Evolutionary conservation across 1,140 invertebrate genomes (phyloP), one percentile per base, ranked within the genome.

Genomic region (Papilio helenus): DNA sequence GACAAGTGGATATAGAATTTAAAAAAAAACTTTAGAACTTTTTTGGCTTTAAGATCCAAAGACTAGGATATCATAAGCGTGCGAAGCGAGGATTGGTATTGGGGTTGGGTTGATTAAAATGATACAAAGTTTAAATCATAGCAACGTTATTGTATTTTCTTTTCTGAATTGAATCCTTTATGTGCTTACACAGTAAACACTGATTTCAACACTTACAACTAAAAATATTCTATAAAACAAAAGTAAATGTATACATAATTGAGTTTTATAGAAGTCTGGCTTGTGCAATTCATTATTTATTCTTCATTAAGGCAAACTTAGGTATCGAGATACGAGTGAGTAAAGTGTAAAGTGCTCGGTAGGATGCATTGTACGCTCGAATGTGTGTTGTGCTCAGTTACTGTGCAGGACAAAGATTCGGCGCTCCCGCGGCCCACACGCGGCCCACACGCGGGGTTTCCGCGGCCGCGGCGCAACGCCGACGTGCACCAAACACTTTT

Each of bases 171-270:
- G 93, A 94, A 94, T 94, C 93, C 86, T 95, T 95, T 94, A 94
- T 86, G 91, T 95, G 95, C 95, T 96, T 96, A 96, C 95, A 96
- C 94, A 96, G 95, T 96, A 96, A 96, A 95, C 95, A 95, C 95
- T 93, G 92, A 92, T 90, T 94, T 95, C 95, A 95, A 95, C 95
- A 95, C 95, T 95, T 95, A 95, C 84, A 95, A 95, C 95, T 95
- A 95, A 95, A 95, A 95, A 95, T 95, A 92, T 92, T 92, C 92
- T 94, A 91, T 68, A 89, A 89, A 93, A 91, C 88, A 86, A 93
- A 93, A 93, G 88, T 86, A 90, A 89, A 87, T 82, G 82, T 77
- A 77, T 77, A 65, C n/a, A 84, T 87, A n/a, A 88, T 86, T 90
- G 89, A 87, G 85, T 90, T 80, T 88, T 88, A 90, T 87, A 92